Conservation (phyloP, 2,888 invertebrate genomes). For the Lycocerus yunnanus region DNA sequence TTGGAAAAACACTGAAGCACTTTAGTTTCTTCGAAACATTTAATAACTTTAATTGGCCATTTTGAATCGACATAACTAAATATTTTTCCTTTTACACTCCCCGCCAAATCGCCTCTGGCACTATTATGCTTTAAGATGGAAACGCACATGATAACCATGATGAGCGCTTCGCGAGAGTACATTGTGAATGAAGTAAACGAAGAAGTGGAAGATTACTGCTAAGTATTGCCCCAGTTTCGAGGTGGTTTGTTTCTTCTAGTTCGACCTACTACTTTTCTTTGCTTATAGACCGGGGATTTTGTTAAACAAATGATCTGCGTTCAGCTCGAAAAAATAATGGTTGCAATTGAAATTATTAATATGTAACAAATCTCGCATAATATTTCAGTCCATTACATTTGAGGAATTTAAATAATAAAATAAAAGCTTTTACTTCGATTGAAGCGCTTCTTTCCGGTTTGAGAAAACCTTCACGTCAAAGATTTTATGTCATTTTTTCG, state of each 20-base stretch:
- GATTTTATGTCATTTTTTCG: background rate
- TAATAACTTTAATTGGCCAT: slow-evolving; percentile 14
- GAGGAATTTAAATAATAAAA: background rate
- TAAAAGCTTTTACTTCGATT: no score
- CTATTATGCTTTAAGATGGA: background rate
- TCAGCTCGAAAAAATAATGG: background rate
- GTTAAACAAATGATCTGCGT: background rate
- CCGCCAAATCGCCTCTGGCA: background rate
- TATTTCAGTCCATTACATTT: background rate
- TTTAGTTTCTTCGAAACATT: slow-evolving; percentile 1
- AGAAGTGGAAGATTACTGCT: background rate
- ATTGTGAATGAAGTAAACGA: slow-evolving; percentile 11
- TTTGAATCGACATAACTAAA: background rate
- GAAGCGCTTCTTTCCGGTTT: no score
- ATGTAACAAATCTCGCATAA: background rate
- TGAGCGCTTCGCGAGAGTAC: slow-evolving; percentile 12
- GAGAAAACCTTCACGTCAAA: background rate
- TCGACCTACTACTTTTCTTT: slow-evolving; percentile 12
- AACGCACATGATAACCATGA: slow-evolving; percentile 5
- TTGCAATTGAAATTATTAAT: background rate
- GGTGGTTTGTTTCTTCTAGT: slow-evolving; percentile 11
- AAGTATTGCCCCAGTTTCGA: slow-evolving; percentile 9
- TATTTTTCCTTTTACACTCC: background rate
- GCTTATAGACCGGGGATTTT: slow-evolving; percentile 7
- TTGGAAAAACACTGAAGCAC: slow-evolving; percentile 4